These are phyloP conservation scores for Aporophyla lueneburgensis DNA, from an alignment of 2,888 invertebrate species.

Conservation along the genomic window DNA sequence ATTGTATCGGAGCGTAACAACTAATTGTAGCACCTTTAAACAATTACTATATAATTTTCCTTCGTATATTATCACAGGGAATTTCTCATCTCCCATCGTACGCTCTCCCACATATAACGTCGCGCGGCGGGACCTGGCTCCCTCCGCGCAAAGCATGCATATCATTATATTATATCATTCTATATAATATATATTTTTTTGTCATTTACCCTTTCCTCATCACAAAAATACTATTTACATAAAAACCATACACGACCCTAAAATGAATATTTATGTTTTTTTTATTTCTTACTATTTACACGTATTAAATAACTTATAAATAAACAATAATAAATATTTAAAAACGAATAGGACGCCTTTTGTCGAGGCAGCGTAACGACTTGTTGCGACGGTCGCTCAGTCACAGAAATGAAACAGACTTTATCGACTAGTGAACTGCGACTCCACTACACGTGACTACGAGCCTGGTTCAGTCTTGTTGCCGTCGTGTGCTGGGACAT, in stretches of 20 bases:
- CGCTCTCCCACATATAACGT: slow-evolving; percentile 62
- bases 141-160: slow-evolving; percentile 66
- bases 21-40: slow-evolving; percentile 66
- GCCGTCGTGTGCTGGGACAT: slow-evolving; percentile 41
- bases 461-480: slow-evolving; percentile 62
- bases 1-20: slow-evolving; percentile 65
- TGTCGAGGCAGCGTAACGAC: slow-evolving; percentile 61
- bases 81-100: slow-evolving; percentile 57
- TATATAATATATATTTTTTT: slow-evolving; percentile 80
- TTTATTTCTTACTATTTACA: slow-evolving; percentile 87
- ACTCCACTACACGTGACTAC: slow-evolving; percentile 41
- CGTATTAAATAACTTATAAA: slow-evolving; percentile 88
- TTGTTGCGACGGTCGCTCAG: slow-evolving; percentile 64
- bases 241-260: slow-evolving; percentile 83
- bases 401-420: slow-evolving; percentile 55
- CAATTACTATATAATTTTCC: slow-evolving; percentile 64
- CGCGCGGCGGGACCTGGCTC: slow-evolving; percentile 62
- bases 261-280: slow-evolving; percentile 84
- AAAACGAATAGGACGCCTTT: slow-evolving; percentile 83
- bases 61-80: slow-evolving; percentile 66
- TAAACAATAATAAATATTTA: slow-evolving; percentile 88
- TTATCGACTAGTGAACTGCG: slow-evolving; percentile 61
- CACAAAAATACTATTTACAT: slow-evolving; percentile 88
- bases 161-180: slow-evolving; percentile 66
- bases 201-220: slow-evolving; percentile 87